These are phyloP conservation scores for Spea multiplicata DNA, from an alignment of 2,113 vertebrate genomes.

Conservation along the genomic window DNA sequence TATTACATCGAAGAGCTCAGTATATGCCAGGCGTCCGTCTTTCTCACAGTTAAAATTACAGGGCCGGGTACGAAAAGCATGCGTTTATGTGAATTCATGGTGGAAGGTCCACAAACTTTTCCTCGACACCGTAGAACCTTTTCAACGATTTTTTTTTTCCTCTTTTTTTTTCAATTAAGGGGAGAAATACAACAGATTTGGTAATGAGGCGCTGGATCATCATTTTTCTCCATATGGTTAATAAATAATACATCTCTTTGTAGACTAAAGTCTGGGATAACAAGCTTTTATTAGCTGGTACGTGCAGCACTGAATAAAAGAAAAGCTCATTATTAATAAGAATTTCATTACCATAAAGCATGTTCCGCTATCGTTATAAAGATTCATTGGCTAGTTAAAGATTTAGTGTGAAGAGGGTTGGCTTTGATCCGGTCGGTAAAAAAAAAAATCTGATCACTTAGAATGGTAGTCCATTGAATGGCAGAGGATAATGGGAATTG, in stretches of 20 bases:
- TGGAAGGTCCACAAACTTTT: too few relatives aligned
- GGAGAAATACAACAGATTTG: neutral
- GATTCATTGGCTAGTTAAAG: slow-evolving; percentile 18
- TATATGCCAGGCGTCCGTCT: too few relatives aligned
- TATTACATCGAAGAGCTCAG: slow-evolving; percentile 8
- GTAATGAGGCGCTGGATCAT: slow-evolving; percentile 5
- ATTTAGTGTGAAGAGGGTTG: slow-evolving; percentile 2
- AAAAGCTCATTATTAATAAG: slow-evolving; percentile 18
- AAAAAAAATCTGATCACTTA: too few relatives aligned
- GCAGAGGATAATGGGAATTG: too few relatives aligned
- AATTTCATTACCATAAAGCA: slow-evolving; percentile 33
- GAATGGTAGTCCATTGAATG: too few relatives aligned
- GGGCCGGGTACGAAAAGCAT: too few relatives aligned
- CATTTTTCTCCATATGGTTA: slow-evolving; percentile 19
- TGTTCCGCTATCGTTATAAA: neutral
- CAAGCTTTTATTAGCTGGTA: slow-evolving; percentile 18
- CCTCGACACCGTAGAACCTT: too few relatives aligned
- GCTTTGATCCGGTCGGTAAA: too few relatives aligned
- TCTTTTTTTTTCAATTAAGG: neutral
- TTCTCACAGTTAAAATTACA: too few relatives aligned
- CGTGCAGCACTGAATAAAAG: neutral
- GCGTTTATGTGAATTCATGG: too few relatives aligned
- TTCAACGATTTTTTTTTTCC: neutral
- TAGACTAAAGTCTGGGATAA: slow-evolving; percentile 6
- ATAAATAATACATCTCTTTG: slow-evolving; percentile 13